Evolutionary conservation across 1,140 invertebrate genomes (phyloP), one percentile per base, ranked within the genome.

Genomic region (Micrasema minimum): DNA sequence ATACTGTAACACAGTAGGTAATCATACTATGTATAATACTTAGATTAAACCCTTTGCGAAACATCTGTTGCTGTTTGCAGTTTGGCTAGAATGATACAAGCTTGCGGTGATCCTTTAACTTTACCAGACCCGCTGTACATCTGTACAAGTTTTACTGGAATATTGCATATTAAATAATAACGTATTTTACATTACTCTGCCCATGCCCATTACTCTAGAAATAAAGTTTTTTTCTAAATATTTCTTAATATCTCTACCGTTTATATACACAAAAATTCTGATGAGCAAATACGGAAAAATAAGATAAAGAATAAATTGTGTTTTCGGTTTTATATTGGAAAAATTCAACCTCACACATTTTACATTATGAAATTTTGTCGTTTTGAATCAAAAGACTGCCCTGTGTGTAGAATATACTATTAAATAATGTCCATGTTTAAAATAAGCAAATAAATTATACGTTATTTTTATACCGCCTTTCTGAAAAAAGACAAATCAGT

Each of bases 391-490:
- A 48, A 46, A 22, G 26, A 2, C 59, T 72, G 73, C 69, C 73
- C 41, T 69, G 69, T 75, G 73, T 75, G 73, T 72, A 66, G 23
- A 72, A 71, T 69, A 75, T 71, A 71, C 35, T 72, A 59, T 38
- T 75, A 75, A 75, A 75, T 75, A 75, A 75, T 72, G 55, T 61
- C 43, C 55, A 70, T 75, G 74, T 75, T 68, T 75, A 75, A 75
- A 75, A 75, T 75, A 75, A 75, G 74, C 72, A 75, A 72, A 66
- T 72, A 75, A 75, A 75, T 74, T 68, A 64, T 37, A 70, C 41
- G 23, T 66, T 64, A 64, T 46, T 57, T n/a, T 31, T 45, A 45
- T 22, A 23, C 66, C 66, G 66, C 66, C 51, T 55, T 31, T 55
- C 31, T 55, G 7, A 31, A 31, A 31, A 31, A 7, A n/a, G n/a